Conservation (phyloP, 2,113 vertebrate genomes). For the Sceloporus tristichus region DNA sequence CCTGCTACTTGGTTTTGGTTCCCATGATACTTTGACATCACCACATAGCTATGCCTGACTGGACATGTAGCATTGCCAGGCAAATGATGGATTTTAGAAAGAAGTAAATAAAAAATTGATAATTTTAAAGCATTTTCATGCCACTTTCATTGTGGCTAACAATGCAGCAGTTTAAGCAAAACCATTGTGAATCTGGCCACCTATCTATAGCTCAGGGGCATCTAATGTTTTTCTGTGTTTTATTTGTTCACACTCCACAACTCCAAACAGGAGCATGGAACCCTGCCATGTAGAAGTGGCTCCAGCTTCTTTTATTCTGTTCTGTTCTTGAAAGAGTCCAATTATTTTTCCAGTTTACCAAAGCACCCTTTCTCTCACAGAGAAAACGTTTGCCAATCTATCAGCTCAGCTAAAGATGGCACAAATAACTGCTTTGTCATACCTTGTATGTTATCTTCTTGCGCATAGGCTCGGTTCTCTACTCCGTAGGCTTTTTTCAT, state of each 20-base stretch:
- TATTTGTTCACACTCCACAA: not conserved
- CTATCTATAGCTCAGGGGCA: not conserved
- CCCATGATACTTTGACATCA: not conserved
- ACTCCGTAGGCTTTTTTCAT: constrained; percentile 75
- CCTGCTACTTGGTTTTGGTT: not conserved
- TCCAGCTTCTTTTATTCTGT: not conserved
- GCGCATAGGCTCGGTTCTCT: constrained; percentile 79
- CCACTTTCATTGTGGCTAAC: not conserved
- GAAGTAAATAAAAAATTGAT: not conserved
- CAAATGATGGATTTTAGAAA: not conserved
- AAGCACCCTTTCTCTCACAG: not conserved
- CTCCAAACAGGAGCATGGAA: not conserved
- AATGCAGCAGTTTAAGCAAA: not conserved
- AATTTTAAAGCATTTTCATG: not conserved
- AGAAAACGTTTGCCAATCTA: not conserved
- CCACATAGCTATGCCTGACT: not conserved
- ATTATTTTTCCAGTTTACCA: not conserved
- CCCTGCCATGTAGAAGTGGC: not conserved
- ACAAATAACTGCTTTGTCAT: constrained; percentile 31
- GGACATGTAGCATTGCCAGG: not conserved
- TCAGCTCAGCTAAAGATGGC: not conserved
- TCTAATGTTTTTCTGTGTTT: not conserved
- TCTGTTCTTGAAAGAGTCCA: not conserved
- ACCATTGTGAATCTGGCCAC: not conserved
- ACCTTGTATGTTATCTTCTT: constrained; percentile 79